phyloP scores from a whole-genome alignment of 2,113 vertebrate genomes.

The Columba livia region DNA sequence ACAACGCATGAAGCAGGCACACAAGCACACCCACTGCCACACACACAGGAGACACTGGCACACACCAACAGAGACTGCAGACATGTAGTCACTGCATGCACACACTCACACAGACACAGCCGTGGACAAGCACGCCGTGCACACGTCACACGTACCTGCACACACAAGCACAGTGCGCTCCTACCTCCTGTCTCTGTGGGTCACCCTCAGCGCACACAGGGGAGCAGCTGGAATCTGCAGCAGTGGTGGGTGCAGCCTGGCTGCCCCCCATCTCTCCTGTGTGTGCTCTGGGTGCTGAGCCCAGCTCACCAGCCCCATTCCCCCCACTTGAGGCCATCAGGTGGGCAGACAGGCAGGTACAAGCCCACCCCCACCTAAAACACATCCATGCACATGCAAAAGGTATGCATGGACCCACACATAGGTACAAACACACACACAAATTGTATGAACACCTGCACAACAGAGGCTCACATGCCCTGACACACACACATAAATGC shows the following conservation, averaged over 20 bases:
- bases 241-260: fast-evolving
- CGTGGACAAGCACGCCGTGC: not conserved
- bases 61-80: not conserved
- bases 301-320: not conserved
- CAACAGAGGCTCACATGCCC: fast-evolving
- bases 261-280: not conserved
- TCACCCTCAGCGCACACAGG: not conserved
- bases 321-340: fast-evolving
- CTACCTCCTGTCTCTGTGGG: not conserved
- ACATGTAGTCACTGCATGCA: not conserved
- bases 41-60: too few relatives aligned
- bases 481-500: fast-evolving
- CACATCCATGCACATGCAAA: not conserved
- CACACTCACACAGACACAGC: fast-evolving
- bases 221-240: fast-evolving
- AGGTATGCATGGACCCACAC: fast-evolving
- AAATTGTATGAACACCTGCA: fast-evolving
- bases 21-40: not conserved
- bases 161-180: fast-evolving
- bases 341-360: too few relatives aligned
- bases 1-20: not conserved
- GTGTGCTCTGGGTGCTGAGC: not conserved
- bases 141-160: too few relatives aligned
- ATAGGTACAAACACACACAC: not conserved
- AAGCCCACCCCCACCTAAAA: too few relatives aligned